phyloP scores from a whole-genome alignment of 2,888 invertebrate genomes.

The Marasmarcha lunaedactyla region DNA sequence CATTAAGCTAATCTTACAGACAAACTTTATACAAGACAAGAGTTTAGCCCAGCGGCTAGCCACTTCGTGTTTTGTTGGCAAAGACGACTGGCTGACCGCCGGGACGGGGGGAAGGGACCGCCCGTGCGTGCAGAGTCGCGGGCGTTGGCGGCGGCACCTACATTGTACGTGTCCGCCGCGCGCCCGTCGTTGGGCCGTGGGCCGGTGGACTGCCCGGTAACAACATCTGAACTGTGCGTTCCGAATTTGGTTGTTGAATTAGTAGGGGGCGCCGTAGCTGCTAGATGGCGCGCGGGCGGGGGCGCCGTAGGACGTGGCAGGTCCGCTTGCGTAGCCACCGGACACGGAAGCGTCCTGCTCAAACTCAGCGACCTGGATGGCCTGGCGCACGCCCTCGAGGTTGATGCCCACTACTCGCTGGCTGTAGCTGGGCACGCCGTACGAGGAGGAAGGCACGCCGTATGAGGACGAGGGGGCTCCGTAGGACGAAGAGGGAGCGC shows the following conservation, averaged over 20 bases:
- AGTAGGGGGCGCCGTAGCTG: slow-evolving; percentile 79
- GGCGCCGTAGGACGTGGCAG: slow-evolving; percentile 69
- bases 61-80: slow-evolving; percentile 37
- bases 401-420: slow-evolving; percentile 84
- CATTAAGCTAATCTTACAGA: slow-evolving; percentile 56
- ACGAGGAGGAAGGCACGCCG: slow-evolving; percentile 72
- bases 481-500: slow-evolving; percentile 72
- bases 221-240: slow-evolving; percentile 24
- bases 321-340: slow-evolving; percentile 57
- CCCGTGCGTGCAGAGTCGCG: slow-evolving; percentile 67
- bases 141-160: slow-evolving; percentile 46
- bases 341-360: slow-evolving; percentile 65
- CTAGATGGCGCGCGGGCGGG: slow-evolving; percentile 73
- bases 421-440: slow-evolving; percentile 74
- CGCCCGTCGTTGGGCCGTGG: slow-evolving; percentile 44
- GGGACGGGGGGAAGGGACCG: slow-evolving; percentile 28
- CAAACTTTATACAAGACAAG: slow-evolving; percentile 64
- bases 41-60: slow-evolving; percentile 49
- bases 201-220: slow-evolving; percentile 40
- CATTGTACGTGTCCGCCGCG: slow-evolving; percentile 59
- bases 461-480: slow-evolving; percentile 77
- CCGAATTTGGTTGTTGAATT: slow-evolving; percentile 24
- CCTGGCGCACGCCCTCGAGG: slow-evolving; percentile 87
- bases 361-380: slow-evolving; percentile 89
- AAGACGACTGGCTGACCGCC: slow-evolving; percentile 50